phyloP scores from a whole-genome alignment of 2,797 vertebrate genomes.

The Epinephelus coioides region DNA sequence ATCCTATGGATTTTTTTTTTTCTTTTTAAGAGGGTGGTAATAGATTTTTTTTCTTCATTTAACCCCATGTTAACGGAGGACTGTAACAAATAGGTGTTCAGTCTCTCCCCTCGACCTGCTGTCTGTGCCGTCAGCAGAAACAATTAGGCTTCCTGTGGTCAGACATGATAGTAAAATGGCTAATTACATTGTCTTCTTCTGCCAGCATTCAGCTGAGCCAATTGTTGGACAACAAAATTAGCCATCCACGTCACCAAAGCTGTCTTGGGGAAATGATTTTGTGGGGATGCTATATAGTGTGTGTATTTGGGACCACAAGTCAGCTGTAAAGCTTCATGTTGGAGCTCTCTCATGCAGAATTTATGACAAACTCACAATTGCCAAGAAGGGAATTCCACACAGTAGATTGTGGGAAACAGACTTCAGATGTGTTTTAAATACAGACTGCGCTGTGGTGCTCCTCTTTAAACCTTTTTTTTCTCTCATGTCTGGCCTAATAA shows the following conservation, averaged over 20 bases:
- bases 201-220: conserved; percentile 56
- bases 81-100: conserved; percentile 38
- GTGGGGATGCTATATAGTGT: not conserved
- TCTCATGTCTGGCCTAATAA: conserved; percentile 58
- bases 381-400: conserved; percentile 65
- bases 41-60: conserved; percentile 32
- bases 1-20: conserved; percentile 14
- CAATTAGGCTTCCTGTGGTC: conserved; percentile 66
- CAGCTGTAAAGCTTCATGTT: conserved; percentile 26
- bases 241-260: conserved; percentile 52
- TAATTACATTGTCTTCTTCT: conserved; percentile 67
- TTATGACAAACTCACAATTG: conserved; percentile 50
- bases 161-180: conserved; percentile 52
- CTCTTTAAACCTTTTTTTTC: conserved; percentile 43
- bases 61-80: conserved; percentile 39
- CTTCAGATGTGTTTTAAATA: conserved; percentile 63
- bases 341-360: conserved; percentile 40
- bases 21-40: conserved; percentile 1
- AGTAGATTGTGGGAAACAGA: conserved; percentile 61
- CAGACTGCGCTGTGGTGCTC: conserved; percentile 41
- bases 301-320: conserved; percentile 18
- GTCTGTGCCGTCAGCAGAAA: conserved; percentile 45
- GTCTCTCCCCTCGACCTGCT: conserved; percentile 42
- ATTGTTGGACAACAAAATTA: conserved; percentile 52
- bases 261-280: conserved; percentile 32